phyloP scores from a whole-genome alignment of 2,797 vertebrate genomes.

The Dendrocincla fuliginosa region DNA sequence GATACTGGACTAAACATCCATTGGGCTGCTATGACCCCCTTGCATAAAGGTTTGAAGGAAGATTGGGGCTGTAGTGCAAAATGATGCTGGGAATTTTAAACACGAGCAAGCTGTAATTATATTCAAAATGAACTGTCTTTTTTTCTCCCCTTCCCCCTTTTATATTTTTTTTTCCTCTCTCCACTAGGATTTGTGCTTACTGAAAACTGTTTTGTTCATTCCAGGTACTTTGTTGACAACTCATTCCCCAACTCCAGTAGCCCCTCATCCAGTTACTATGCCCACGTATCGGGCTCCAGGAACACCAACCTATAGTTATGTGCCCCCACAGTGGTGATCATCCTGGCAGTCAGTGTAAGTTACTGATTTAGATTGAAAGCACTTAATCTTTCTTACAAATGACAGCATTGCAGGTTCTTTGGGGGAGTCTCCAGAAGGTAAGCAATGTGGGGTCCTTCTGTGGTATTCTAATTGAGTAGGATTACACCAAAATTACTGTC shows the following conservation, averaged over 20 bases:
- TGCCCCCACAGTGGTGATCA: slow-evolving; percentile 97
- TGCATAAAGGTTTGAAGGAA: background rate
- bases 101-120: background rate
- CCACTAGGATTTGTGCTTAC: background rate
- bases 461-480: background rate
- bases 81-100: background rate
- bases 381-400: background rate
- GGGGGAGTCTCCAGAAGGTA: background rate
- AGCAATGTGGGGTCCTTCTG: background rate
- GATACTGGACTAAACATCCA: background rate
- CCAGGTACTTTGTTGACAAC: slow-evolving; percentile 95
- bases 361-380: background rate
- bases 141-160: rapidly evolving
- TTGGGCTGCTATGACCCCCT: background rate
- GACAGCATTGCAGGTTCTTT: background rate
- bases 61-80: background rate
- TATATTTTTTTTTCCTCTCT: rapidly evolving
- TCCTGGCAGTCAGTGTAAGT: slow-evolving; percentile 86
- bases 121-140: background rate
- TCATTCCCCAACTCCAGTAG: slow-evolving; percentile 91
- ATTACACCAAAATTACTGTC: background rate
- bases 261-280: slow-evolving; percentile 92
- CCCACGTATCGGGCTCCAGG: slow-evolving; percentile 92
- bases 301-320: slow-evolving; percentile 97
- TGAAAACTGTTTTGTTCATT: slow-evolving; percentile 40